phyloP scores from a whole-genome alignment of 2,888 invertebrate genomes.

The Pemphredon lugubris region DNA sequence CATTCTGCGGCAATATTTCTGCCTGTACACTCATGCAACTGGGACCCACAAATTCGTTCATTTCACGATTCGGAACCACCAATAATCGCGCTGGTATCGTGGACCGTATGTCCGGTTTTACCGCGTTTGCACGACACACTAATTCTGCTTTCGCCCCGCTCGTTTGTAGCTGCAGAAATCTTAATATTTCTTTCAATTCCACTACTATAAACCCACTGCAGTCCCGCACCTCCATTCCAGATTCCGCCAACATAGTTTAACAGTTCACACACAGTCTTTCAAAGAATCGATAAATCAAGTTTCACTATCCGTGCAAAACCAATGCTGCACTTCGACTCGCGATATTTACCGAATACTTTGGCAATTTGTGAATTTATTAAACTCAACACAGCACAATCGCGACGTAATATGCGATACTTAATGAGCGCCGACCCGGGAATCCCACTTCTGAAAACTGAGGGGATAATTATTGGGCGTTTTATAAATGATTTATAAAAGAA shows the following conservation, averaged over 20 bases:
- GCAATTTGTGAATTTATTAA: too few relatives aligned
- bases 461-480: too few relatives aligned
- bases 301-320: not conserved
- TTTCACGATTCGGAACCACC: not conserved
- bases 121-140: not conserved
- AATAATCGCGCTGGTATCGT: too few relatives aligned
- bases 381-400: not conserved
- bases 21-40: not conserved
- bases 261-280: not conserved
- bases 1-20: not conserved
- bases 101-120: not conserved
- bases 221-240: not conserved
- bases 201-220: not conserved
- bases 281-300: too few relatives aligned
- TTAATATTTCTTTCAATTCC: not conserved
- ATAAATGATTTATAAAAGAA: too few relatives aligned
- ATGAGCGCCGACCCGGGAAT: not conserved
- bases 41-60: not conserved
- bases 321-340: not conserved
- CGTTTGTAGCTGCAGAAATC: not conserved
- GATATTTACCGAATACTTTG: not conserved
- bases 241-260: not conserved
- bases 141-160: not conserved
- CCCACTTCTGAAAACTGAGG: slow-evolving; percentile 5
- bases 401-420: not conserved